Conservation (phyloP, 2,113 vertebrate species). For the Ictalurus punctatus region DNA sequence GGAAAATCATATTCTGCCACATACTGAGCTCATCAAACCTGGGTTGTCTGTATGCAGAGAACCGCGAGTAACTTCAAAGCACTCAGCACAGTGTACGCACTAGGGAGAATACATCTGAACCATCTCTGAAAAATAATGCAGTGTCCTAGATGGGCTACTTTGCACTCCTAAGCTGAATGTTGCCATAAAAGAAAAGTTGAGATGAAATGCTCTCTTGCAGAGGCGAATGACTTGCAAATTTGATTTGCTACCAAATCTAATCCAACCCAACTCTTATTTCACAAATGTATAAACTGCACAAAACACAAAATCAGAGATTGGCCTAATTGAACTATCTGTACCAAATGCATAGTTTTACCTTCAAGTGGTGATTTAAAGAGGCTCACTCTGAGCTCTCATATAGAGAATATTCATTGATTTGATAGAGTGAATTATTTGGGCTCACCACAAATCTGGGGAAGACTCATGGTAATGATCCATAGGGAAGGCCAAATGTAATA, state of each 20-base stretch:
- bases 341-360: background rate
- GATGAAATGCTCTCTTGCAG: background rate
- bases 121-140: slow-evolving; percentile 46
- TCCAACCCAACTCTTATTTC: background rate
- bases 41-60: slow-evolving; percentile 46
- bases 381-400: slow-evolving; percentile 15
- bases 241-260: slow-evolving; percentile 7
- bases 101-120: slow-evolving; percentile 35
- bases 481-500: slow-evolving; percentile 28
- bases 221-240: slow-evolving; percentile 20
- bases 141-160: slow-evolving; percentile 50
- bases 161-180: slow-evolving; percentile 37
- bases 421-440: slow-evolving; percentile 19
- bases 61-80: slow-evolving; percentile 44
- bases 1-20: slow-evolving; percentile 35
- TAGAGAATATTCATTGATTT: slow-evolving; percentile 18
- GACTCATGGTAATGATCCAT: slow-evolving; percentile 17
- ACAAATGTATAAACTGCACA: background rate
- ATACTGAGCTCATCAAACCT: slow-evolving; percentile 44
- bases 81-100: slow-evolving; percentile 23
- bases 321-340: background rate
- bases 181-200: slow-evolving; percentile 3
- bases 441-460: slow-evolving; percentile 23
- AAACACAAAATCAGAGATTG: slow-evolving; percentile 2
- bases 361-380: background rate